Evolutionary conservation across 2,113 vertebrate species (phyloP).

Genomic region (Ceratotherium simum): DNA sequence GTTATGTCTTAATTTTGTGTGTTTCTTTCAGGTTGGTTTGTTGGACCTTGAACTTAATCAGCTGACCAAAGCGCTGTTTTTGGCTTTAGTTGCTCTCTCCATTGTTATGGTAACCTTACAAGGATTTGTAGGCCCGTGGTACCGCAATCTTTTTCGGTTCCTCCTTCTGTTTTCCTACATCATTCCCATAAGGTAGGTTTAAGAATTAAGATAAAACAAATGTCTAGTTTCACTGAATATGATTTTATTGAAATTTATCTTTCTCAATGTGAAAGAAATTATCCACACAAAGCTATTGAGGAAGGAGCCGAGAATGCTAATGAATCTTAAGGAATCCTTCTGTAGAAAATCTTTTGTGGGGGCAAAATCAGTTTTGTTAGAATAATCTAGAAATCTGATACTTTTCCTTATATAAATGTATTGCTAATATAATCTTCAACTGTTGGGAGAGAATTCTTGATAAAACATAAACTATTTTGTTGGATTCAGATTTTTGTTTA

Average conservation of each 20-base stretch:
- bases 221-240: slow-evolving; percentile 78
- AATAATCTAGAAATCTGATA: slow-evolving; percentile 78
- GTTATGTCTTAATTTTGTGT: background rate
- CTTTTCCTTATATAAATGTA: slow-evolving; percentile 70
- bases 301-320: slow-evolving; percentile 75
- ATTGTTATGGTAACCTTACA: slow-evolving; percentile 98
- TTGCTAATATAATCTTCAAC: slow-evolving; percentile 64
- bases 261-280: slow-evolving; percentile 80
- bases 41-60: slow-evolving; percentile 97
- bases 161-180: slow-evolving; percentile 99
- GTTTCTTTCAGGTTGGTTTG: slow-evolving; percentile 92
- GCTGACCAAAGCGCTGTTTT: slow-evolving; percentile 96
- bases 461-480: background rate
- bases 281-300: slow-evolving; percentile 75
- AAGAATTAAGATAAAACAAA: slow-evolving; percentile 66
- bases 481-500: background rate
- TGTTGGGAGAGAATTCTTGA: background rate
- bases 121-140: slow-evolving; percentile 96
- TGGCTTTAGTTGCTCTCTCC: slow-evolving; percentile 95
- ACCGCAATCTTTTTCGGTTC: slow-evolving; percentile 96
- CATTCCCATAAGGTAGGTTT: slow-evolving; percentile 97
- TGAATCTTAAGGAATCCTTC: slow-evolving; percentile 77
- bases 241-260: slow-evolving; percentile 79
- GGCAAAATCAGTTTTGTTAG: slow-evolving; percentile 56
- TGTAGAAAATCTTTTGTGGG: background rate